Percentiles rank a stretch among this genome's conserved stretches.
phyloP scores from a whole-genome alignment of 2,888 invertebrate genomes.

The Anthophora plumipes region DNA sequence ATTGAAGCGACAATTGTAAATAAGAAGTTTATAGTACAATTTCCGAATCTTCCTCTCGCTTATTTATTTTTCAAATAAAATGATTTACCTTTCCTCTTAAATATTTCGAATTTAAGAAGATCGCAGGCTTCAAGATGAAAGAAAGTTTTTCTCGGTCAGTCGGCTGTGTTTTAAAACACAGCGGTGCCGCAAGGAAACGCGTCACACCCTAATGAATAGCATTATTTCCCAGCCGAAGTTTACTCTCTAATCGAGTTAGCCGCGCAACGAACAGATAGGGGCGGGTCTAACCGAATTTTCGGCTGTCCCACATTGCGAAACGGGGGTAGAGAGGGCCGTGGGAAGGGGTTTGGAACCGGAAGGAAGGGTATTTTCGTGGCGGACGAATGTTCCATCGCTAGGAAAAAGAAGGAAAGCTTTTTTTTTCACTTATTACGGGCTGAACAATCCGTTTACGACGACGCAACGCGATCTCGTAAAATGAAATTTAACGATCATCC shows the following conservation, averaged over 20 bases:
- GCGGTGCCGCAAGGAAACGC: constrained; percentile 15
- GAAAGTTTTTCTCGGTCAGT: too few relatives aligned
- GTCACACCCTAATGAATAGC: constrained; percentile 30
- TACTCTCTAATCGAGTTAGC: constrained; percentile 49
- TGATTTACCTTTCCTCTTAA: too few relatives aligned
- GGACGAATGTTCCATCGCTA: not conserved
- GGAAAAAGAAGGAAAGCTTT: not conserved
- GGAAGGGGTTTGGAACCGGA: not conserved
- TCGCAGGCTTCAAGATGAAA: too few relatives aligned
- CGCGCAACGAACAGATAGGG: constrained; percentile 29
- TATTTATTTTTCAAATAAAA: too few relatives aligned
- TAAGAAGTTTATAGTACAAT: too few relatives aligned
- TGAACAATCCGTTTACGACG: constrained; percentile 19
- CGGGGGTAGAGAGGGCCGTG: not conserved
- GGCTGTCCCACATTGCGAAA: constrained; percentile 37
- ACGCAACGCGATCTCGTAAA: constrained; percentile 28
- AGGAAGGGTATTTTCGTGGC: not conserved
- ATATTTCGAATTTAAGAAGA: too few relatives aligned
- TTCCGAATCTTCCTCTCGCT: too few relatives aligned
- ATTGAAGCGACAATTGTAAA: too few relatives aligned
- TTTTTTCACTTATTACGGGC: not conserved
- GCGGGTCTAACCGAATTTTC: constrained; percentile 58
- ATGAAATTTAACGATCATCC: constrained; percentile 31
- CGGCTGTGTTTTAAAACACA: not conserved
- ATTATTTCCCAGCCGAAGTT: constrained; percentile 48